Percentiles rank a stretch among this genome's conserved stretches.
These are phyloP conservation scores for Scaptomyza flava DNA, from an alignment of 2,888 invertebrate species.

Conservation along the genomic window DNA sequence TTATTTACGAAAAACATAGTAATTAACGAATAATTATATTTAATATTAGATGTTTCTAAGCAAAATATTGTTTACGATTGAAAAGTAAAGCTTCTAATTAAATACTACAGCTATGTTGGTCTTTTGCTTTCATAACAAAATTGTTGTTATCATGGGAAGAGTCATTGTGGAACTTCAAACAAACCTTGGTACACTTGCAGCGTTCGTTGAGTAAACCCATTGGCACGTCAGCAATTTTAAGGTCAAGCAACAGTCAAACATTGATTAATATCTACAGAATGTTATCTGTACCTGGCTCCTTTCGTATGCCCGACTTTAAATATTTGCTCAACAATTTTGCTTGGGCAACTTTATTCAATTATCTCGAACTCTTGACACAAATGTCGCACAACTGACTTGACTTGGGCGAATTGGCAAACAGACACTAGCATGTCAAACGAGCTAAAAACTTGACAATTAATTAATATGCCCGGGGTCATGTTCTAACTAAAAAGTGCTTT, in stretches of 20 bases:
- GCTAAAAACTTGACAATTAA: conserved; percentile 58
- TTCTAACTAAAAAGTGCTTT: conserved; percentile 38
- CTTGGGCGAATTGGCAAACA: conserved; percentile 53
- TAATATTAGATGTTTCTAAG: too few relatives aligned
- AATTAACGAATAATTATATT: too few relatives aligned
- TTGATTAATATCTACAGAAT: conserved; percentile 48
- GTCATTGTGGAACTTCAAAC: neutral
- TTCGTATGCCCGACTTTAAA: conserved; percentile 44
- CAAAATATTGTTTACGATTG: neutral
- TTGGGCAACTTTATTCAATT: conserved; percentile 57
- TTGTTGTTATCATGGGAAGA: too few relatives aligned
- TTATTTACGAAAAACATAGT: too few relatives aligned
- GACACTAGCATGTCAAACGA: conserved; percentile 47
- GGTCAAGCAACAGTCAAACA: conserved; percentile 41
- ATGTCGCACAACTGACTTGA: conserved; percentile 54
- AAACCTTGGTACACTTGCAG: conserved; percentile 19
- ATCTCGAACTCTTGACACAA: conserved; percentile 69
- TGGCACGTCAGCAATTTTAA: conserved; percentile 18
- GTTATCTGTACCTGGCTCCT: conserved; percentile 27
- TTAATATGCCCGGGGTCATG: conserved; percentile 58
- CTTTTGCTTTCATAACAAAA: too few relatives aligned
- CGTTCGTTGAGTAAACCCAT: conserved; percentile 1
- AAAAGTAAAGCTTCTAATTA: neutral
- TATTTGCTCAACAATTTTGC: conserved; percentile 59
- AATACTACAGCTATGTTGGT: neutral